Conservation (phyloP, 2,113 vertebrate species). For the Gobius niger region DNA sequence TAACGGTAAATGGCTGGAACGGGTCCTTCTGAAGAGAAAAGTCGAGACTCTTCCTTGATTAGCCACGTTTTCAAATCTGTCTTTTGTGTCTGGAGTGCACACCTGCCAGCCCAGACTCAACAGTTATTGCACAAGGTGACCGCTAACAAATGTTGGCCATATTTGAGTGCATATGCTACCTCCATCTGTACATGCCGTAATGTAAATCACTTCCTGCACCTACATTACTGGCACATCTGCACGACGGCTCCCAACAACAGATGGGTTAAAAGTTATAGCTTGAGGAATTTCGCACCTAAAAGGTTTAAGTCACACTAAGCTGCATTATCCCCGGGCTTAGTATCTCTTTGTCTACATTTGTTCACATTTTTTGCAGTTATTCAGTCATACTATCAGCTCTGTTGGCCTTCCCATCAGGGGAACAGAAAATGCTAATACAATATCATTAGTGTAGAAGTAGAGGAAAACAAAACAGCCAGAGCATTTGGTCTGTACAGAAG, state of each 20-base stretch:
- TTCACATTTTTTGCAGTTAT: conserved; percentile 7
- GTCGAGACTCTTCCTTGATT: background rate
- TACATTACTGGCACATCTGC: conserved; percentile 30
- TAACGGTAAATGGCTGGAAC: background rate
- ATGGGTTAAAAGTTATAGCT: conserved; percentile 10
- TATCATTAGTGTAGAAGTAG: conserved; percentile 27
- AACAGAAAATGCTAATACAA: conserved; percentile 16
- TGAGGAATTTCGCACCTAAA: background rate
- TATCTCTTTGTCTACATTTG: conserved; percentile 2
- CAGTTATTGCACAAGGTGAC: conserved; percentile 24
- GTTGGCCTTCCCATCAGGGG: background rate
- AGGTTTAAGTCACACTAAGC: conserved; percentile 3
- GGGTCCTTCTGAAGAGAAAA: background rate
- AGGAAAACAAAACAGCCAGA: conserved; percentile 26
- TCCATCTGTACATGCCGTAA: conserved; percentile 39
- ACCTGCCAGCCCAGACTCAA: conserved; percentile 14
- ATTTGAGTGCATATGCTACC: conserved; percentile 34
- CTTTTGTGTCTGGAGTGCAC: background rate
- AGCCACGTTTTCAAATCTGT: conserved; percentile 2
- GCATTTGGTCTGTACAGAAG: conserved; percentile 40
- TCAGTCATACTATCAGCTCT: conserved; percentile 2
- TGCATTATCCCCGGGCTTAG: conserved; percentile 1
- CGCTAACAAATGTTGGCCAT: conserved; percentile 17
- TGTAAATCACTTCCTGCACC: conserved; percentile 18
- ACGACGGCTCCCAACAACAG: conserved; percentile 12